Evolutionary conservation across 2,797 vertebrate genomes (phyloP), one percentile per base, ranked within the genome.

Genomic region (Florisuga fusca): DNA sequence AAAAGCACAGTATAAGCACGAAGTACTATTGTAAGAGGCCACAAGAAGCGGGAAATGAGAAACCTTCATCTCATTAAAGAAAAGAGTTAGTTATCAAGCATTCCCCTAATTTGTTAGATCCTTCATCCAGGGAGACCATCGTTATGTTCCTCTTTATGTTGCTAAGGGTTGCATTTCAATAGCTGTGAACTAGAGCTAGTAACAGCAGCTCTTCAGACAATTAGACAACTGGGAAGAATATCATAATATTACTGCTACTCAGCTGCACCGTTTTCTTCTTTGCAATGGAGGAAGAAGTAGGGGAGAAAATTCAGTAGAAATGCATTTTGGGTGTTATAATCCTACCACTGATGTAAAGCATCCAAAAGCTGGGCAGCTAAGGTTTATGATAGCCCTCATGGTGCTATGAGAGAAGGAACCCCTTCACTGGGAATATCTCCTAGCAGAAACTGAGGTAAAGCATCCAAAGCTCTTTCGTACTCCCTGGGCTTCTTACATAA

Each of bases 1-100:
- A 94, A 94, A 95, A 83, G 43, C 45, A 75, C 6, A 2, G 45
- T 58, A 54, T 82, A 86, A 91, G 26, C 36, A 43, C 33, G 34
- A 66, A 78, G 62, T 54, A 25, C 7, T 67, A 61, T 53, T 89
- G 48, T 64, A 92, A 78, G 57, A 81, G 73, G 23, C 67, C 66
- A 84, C 22, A 82, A 75, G 81, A 64, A 93, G 59, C 67, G 94
- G 67, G 82, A 92, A 93, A 96, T 84, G 55, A 96, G 57, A 96
- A 95, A 83, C 10, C 69, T 76, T 4, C 6, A 72, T 59, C 57
- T 95, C 80, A 80, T 83, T 79, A 93, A 96, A 93, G 43, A n/a
- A 80, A 67, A 87, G 34, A 62, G 17, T 84, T 94, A 89, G 45
- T 92, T 95, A 69, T 91, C 45, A 93, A 88, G 21, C 4, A 1